These are phyloP conservation scores for Dermatemys mawii DNA, from an alignment of 2,113 vertebrate species.

Conservation along the genomic window DNA sequence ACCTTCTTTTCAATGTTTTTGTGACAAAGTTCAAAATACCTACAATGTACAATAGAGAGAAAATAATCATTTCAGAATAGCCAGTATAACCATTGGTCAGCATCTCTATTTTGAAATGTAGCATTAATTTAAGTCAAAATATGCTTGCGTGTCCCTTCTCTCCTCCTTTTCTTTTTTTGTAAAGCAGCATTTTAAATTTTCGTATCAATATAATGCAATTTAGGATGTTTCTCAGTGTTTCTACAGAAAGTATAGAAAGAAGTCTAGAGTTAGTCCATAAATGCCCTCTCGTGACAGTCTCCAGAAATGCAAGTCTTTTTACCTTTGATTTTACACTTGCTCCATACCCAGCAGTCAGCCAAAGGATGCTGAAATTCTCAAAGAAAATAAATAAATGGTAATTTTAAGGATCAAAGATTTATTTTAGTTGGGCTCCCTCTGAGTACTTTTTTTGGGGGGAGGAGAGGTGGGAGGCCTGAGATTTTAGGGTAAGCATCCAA, in stretches of 20 bases:
- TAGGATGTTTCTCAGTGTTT: slow-evolving; percentile 57
- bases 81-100: slow-evolving; percentile 12
- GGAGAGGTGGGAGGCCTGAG: background rate
- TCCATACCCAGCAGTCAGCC: background rate
- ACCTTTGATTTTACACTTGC: background rate
- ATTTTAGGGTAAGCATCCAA: background rate
- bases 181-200: slow-evolving; percentile 50
- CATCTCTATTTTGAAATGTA: slow-evolving; percentile 24
- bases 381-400: slow-evolving; percentile 1
- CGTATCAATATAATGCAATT: slow-evolving; percentile 35
- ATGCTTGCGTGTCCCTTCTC: background rate
- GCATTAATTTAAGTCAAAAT: slow-evolving; percentile 24
- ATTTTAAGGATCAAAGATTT: background rate
- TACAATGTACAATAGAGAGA: background rate
- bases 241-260: slow-evolving; percentile 59
- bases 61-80: background rate
- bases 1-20: background rate
- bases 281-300: slow-evolving; percentile 85
- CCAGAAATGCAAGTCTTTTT: slow-evolving; percentile 77
- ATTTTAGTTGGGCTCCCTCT: background rate
- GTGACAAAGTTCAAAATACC: background rate
- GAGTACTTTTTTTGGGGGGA: background rate
- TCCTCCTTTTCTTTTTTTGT: slow-evolving; percentile 31
- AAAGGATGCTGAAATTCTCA: background rate
- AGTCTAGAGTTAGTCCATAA: slow-evolving; percentile 79